These are phyloP conservation scores for Tetrao urogallus DNA, from an alignment of 2,113 vertebrate species.

Conservation along the genomic window DNA sequence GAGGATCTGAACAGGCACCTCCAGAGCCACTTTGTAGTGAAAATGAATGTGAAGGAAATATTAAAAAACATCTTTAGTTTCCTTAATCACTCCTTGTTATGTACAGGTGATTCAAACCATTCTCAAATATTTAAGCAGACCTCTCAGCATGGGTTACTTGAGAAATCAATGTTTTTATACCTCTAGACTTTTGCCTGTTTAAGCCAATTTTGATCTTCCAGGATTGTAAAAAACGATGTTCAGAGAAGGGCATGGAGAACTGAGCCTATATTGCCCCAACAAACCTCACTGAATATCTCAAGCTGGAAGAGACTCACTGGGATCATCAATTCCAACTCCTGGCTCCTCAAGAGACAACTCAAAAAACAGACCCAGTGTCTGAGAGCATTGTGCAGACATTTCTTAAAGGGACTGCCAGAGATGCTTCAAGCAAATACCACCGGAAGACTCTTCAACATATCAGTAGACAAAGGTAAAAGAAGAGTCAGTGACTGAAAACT, in stretches of 20 bases:
- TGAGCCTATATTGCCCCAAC: neutral
- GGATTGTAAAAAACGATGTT: neutral
- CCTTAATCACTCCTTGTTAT: conserved; percentile 7
- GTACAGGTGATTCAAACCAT: neutral
- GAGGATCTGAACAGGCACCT: neutral
- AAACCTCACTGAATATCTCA: neutral
- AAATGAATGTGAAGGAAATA: neutral
- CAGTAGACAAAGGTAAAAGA: neutral
- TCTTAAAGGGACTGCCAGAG: neutral
- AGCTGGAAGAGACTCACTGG: too few relatives aligned
- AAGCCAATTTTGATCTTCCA: neutral
- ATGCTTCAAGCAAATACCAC: neutral
- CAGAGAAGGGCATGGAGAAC: neutral
- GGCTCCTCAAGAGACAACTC: too few relatives aligned
- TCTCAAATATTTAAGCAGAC: conserved; percentile 15
- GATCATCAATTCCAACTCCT: too few relatives aligned
- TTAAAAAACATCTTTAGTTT: conserved; percentile 14
- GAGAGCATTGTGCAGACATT: neutral
- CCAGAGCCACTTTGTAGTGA: neutral
- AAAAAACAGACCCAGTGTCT: too few relatives aligned
- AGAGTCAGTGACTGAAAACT: neutral
- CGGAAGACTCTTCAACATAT: neutral
- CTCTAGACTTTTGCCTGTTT: neutral
- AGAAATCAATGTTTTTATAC: neutral
- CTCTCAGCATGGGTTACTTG: neutral